A percentile compares a stretch with the other conserved stretches of the same genome.
These are phyloP conservation scores for Celastrina argiolus DNA, from an alignment of 2,888 invertebrate genomes.

Conservation along the genomic window DNA sequence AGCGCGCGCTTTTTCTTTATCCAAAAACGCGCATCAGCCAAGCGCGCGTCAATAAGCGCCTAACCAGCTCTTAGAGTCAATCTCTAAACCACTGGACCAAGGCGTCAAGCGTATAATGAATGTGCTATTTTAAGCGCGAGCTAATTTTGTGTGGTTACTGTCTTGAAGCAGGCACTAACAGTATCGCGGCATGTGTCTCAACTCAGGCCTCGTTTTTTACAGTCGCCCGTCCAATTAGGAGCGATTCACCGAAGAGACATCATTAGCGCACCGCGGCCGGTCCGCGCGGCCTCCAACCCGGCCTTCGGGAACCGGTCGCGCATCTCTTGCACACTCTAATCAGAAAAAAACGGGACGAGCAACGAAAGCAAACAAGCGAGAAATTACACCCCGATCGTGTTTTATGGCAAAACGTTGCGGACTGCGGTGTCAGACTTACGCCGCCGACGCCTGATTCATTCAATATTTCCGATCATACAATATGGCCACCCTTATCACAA, in stretches of 20 bases:
- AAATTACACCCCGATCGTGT: conserved; percentile 58
- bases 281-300: conserved; percentile 54
- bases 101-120: background rate
- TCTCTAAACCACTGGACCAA: too few species aligned
- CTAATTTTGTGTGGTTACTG: conserved; percentile 19
- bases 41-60: too few species aligned
- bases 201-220: conserved; percentile 62
- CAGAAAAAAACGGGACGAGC: conserved; percentile 61
- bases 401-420: conserved; percentile 67
- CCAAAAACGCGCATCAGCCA: too few species aligned
- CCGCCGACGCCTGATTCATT: conserved; percentile 26
- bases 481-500: too few species aligned
- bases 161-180: conserved; percentile 35
- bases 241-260: conserved; percentile 64
- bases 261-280: conserved; percentile 54
- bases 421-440: conserved; percentile 46
- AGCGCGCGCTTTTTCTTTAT: too few species aligned
- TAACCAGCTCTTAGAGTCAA: too few species aligned
- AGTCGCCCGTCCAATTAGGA: conserved; percentile 69
- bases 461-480: too few species aligned
- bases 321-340: conserved; percentile 63
- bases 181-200: conserved; percentile 48
- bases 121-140: conserved; percentile 13
- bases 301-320: conserved; percentile 74
- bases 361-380: conserved; percentile 69